Evolutionary conservation across 2,797 vertebrate species (phyloP).

Genomic region (Fratercula arctica): DNA sequence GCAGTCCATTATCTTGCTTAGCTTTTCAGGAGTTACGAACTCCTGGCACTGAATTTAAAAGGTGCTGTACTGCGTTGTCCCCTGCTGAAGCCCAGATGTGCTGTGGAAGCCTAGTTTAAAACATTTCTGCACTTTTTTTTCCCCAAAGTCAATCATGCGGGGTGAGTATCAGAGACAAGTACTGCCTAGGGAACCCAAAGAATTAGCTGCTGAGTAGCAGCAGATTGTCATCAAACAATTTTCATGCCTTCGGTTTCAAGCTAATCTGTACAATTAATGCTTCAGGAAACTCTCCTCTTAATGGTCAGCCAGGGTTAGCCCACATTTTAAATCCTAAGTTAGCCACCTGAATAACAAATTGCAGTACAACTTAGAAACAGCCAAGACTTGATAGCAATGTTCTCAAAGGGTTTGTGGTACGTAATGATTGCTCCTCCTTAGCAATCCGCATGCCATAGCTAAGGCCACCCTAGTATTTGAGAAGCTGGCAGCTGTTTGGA

Average conservation of each 20-base stretch:
- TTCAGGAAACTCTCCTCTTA: neutral
- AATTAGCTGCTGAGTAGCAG: neutral
- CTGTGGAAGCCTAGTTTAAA: neutral
- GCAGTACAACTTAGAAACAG: neutral
- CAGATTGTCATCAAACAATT: neutral
- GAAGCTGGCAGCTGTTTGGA: neutral
- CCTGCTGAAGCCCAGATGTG: neutral
- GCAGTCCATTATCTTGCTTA: neutral
- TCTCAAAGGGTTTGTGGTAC: neutral
- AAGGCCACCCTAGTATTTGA: neutral
- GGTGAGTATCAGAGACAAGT: neutral
- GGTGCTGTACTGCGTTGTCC: neutral
- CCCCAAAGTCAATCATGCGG: neutral
- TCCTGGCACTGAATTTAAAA: neutral
- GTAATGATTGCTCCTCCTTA: neutral
- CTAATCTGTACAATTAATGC: slow-evolving; percentile 20
- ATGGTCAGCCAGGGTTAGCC: neutral
- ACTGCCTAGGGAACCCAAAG: neutral
- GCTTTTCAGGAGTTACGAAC: neutral
- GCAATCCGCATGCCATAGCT: neutral
- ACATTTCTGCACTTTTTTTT: neutral
- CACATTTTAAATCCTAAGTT: slow-evolving; percentile 1
- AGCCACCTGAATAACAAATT: neutral
- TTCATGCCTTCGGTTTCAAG: neutral
- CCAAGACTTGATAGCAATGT: neutral